phyloP scores from a whole-genome alignment of 2,113 vertebrate species.

The Nibea albiflora region DNA sequence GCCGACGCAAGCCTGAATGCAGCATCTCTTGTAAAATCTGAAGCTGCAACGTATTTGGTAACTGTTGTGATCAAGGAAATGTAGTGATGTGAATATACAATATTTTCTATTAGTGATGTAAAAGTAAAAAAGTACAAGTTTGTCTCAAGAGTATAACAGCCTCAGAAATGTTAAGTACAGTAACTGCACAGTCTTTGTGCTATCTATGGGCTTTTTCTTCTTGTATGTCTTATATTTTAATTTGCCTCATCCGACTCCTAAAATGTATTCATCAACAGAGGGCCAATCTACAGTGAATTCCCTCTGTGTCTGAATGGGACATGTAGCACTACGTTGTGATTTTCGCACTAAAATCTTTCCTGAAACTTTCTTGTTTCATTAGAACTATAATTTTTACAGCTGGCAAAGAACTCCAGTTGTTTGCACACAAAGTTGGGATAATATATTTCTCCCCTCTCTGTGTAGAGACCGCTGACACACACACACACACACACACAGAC shows the following conservation, averaged over 20 bases:
- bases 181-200: background rate
- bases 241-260: background rate
- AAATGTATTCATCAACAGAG: background rate
- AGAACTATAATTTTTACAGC: background rate
- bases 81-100: background rate
- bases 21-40: too few species aligned
- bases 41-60: background rate
- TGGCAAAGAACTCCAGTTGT: constrained; percentile 3
- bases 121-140: background rate
- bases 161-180: background rate
- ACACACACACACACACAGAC: constrained; percentile 32
- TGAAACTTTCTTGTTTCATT: constrained; percentile 1
- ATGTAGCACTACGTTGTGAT: background rate
- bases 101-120: background rate
- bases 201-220: background rate
- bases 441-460: constrained; percentile 21
- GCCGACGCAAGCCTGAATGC: too few species aligned
- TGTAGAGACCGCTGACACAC: constrained; percentile 23
- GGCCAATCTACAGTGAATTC: background rate
- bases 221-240: background rate
- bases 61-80: background rate
- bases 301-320: background rate
- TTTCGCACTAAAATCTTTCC: background rate
- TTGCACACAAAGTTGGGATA: constrained; percentile 40
- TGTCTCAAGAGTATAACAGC: background rate